Conservation (phyloP, 2,797 vertebrate species). For the Astyanax mexicanus region DNA sequence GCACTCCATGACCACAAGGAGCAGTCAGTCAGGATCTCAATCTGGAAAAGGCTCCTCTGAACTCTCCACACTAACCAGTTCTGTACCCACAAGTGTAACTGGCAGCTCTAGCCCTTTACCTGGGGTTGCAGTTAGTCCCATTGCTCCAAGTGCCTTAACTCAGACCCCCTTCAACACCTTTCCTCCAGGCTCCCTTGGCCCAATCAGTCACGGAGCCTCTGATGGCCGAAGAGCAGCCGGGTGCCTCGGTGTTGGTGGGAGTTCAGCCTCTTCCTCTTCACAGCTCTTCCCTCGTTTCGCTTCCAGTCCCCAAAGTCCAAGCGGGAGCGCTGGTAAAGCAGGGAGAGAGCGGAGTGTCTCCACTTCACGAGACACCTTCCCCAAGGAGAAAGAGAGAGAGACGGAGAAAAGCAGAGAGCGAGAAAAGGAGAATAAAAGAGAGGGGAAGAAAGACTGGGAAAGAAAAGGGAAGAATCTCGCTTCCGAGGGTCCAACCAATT, state of each 20-base stretch:
- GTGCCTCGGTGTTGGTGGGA: slow-evolving; percentile 75
- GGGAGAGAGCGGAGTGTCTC: slow-evolving; percentile 83
- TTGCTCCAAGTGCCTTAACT: slow-evolving; percentile 96
- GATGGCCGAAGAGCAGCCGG: slow-evolving; percentile 80
- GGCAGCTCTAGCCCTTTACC: slow-evolving; percentile 88
- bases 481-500: slow-evolving; percentile 82
- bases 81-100: slow-evolving; percentile 79
- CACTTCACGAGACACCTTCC: slow-evolving; percentile 64
- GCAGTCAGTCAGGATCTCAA: slow-evolving; percentile 78
- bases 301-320: slow-evolving; percentile 79
- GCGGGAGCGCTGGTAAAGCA: slow-evolving; percentile 75
- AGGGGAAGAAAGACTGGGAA: slow-evolving; percentile 85
- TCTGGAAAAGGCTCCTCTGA: slow-evolving; percentile 74
- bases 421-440: slow-evolving; percentile 95
- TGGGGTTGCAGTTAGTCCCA: slow-evolving; percentile 87
- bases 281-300: slow-evolving; percentile 92
- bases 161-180: slow-evolving; percentile 87
- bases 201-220: slow-evolving; percentile 81
- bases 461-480: slow-evolving; percentile 87
- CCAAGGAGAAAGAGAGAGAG: slow-evolving; percentile 89
- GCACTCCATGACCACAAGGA: slow-evolving; percentile 97
- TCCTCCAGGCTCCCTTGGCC: slow-evolving; percentile 83
- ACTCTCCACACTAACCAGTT: slow-evolving; percentile 82
- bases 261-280: slow-evolving; percentile 83
- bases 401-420: slow-evolving; percentile 88